Evolutionary conservation across 2,888 invertebrate genomes (phyloP), one percentile per base, ranked within the genome.

Genomic region (Orgyia antiqua): DNA sequence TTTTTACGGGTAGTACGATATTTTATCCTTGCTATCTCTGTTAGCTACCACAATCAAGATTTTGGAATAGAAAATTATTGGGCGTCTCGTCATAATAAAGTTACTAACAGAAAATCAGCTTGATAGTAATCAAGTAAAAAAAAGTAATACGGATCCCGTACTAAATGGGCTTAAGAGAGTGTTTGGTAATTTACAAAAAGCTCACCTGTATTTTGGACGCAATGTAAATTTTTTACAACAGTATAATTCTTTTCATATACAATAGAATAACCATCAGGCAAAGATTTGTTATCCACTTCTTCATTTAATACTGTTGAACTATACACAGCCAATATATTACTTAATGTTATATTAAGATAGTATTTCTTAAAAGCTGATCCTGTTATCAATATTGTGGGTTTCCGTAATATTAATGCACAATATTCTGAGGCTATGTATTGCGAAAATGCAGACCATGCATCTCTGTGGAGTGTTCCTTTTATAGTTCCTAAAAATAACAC

Each of bases 401-500:
- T 84, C 40, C 61, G 64, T 27, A 86, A 49, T 3, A 83, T 65
- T 25, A 86, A 35, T 1, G 76, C 82, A 59, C 83, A 79, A 32
- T 59, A 71, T 37, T 80, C 78, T 2, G 84, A 68, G 3, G 74
- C 69, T 31, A 86, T 67, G 36, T 82, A 86, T 31, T 72, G 46
- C 13, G 84, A 75, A 40, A 86, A 83, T 39, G 60, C 57, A 2
- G 70, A 65, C 86, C 84, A 86, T n/a, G 79, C 83, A 61, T 86
- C 84, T 62, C 84, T 69, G 33, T 86, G 86, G 5, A 86, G 58
- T 11, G 84, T 86, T 31, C 83, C 80, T 45, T 86, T 84, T 33
- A 86, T 86, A 30, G 62, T 68, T 15, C 79, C 86, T 86, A 58
- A 24, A 72, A 72, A 27, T 28, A 25, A n/a, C n/a, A n/a, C n/a